Evolutionary conservation across 2,113 vertebrate genomes (phyloP).

Genomic region (Sylvilagus bachmani): DNA sequence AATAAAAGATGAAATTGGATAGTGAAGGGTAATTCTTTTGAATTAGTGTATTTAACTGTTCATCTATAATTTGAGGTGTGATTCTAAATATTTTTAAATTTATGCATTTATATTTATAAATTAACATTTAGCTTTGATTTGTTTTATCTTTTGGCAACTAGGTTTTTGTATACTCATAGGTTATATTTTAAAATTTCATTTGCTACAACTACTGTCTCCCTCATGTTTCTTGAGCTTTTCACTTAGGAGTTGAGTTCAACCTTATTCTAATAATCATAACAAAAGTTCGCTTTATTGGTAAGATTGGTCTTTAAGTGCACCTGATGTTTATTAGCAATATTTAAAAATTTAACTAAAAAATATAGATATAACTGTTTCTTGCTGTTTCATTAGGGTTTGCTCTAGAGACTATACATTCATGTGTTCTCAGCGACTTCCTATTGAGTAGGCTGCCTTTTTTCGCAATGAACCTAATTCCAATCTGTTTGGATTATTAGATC

Average conservation of each 20-base stretch:
- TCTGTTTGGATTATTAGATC: background rate
- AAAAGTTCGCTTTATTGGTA: constrained; percentile 35
- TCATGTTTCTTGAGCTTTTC: constrained; percentile 41
- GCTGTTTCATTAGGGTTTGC: constrained; percentile 36
- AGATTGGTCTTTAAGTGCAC: constrained; percentile 28
- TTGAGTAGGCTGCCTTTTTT: background rate
- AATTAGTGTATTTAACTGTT: constrained; percentile 41
- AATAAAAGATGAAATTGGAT: constrained; percentile 39
- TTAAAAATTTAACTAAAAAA: constrained; percentile 30
- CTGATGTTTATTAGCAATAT: constrained; percentile 22
- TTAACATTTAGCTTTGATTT: constrained; percentile 27
- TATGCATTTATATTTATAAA: constrained; percentile 5
- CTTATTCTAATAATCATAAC: background rate
- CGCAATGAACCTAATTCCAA: background rate
- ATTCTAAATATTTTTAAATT: constrained; percentile 53
- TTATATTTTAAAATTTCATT: constrained; percentile 60
- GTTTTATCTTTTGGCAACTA: constrained; percentile 53
- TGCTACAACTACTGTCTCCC: constrained; percentile 27
- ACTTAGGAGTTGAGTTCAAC: constrained; percentile 21
- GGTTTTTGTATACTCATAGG: background rate
- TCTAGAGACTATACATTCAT: background rate
- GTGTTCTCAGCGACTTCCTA: background rate
- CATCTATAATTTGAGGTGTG: constrained; percentile 15
- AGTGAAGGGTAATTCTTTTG: constrained; percentile 54
- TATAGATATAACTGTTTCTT: background rate